Evolutionary conservation across 1,140 invertebrate species (phyloP).

Genomic region (Cotesia glomerata): DNA sequence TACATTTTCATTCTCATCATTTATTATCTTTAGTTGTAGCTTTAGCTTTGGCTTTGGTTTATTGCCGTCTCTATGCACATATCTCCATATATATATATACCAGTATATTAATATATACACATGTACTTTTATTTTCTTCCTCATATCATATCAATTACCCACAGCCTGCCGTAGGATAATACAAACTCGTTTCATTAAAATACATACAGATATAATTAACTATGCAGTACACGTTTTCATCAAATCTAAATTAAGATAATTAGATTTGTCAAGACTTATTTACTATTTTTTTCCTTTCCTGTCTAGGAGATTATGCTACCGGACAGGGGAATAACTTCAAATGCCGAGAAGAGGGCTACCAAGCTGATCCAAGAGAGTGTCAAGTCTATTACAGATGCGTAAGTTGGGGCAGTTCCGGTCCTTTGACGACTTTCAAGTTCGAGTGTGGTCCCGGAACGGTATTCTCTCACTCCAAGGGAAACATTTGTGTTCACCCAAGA

Average conservation of each 20-base stretch:
- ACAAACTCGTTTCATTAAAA: not conserved
- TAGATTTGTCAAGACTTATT: not conserved
- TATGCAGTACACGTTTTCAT: not conserved
- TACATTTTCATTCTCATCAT: slow-evolving; percentile 23
- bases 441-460: slow-evolving; percentile 75
- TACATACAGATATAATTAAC: not conserved
- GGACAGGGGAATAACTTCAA: slow-evolving; percentile 39
- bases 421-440: slow-evolving; percentile 66
- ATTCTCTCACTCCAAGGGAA: slow-evolving; percentile 69
- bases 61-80: no score
- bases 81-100: not conserved
- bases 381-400: slow-evolving; percentile 68
- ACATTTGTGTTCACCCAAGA: slow-evolving; percentile 72
- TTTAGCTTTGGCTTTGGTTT: not conserved
- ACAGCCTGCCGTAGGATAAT: slow-evolving; percentile 1
- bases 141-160: slow-evolving; percentile 6
- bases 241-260: not conserved
- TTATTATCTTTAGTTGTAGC: slow-evolving; percentile 15
- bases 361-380: slow-evolving; percentile 66
- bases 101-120: not conserved
- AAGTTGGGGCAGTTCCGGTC: slow-evolving; percentile 53
- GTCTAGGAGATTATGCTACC: slow-evolving; percentile 41
- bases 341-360: slow-evolving; percentile 68
- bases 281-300: not conserved
- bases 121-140: not conserved